Evolutionary conservation across 2,797 vertebrate species (phyloP), one percentile per base, ranked within the genome.

Genomic region (Xiphophorus birchmanni): DNA sequence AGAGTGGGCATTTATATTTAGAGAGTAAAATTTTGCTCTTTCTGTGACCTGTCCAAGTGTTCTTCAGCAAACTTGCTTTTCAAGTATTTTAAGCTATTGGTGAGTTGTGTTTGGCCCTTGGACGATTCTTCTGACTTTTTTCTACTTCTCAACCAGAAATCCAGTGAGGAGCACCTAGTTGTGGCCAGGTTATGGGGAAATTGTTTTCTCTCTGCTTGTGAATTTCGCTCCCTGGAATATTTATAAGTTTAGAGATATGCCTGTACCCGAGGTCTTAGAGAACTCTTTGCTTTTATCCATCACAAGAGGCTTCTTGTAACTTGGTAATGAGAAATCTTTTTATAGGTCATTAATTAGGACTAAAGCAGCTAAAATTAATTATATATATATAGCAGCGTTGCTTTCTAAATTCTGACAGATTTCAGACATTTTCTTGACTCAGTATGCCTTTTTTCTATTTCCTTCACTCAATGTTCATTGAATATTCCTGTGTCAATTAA

Each of bases 401-500:
- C 23, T 71, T 44, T 71, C 40, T 71, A 71, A 71, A 71, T 71
- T 26, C 21, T 71, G 40, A 44, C 69, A 72, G 23, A 72, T 72
- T 72, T 72, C 42, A 45, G 11, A 44, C 69, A 72, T 44, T 45
- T 71, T 45, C 40, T 71, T 71, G 23, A 44, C 67, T 71, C 40
- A 71, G 23, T n/a, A 26, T 72, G 12, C 42, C 23, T 26, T 45
- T 71, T 69, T 44, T 4, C 40, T 12, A 12, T 11, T 42, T 72
- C 12, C 44, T 72, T 45, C 26, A 2, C 21, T 69, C 8, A 69
- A 1, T 72, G 11, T 45, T 44, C 42, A 72, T 7, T n/a, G 7
- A 2, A 26, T 26, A 69, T 42, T 44, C 6, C 69, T 29, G 42
- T 71, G 40, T 44, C 65, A 45, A 15, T 72, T 13, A 13, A 3